Evolutionary conservation across 2,888 invertebrate species (phyloP), one percentile per base, ranked within the genome.

Genomic region (Phalera bucephala): DNA sequence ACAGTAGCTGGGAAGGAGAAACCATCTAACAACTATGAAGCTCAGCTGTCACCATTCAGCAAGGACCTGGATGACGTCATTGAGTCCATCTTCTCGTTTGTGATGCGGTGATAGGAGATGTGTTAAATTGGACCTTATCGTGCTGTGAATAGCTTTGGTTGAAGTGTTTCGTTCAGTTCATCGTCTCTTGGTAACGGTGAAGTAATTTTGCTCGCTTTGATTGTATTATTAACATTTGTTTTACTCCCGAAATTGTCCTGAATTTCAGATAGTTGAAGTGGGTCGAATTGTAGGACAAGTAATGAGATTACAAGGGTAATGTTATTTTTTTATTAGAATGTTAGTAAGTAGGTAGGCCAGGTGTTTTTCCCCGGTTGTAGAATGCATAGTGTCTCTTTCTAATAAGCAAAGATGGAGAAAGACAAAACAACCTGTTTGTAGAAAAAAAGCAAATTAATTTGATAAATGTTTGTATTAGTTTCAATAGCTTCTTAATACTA

Each of bases 31-130:
- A 68, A 69, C 1, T 80, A 79, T 49, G 88, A 85, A 54, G 79
- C 80, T 3, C 88, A 88, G 39, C 68, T 88, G 11, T 89, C 88
- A 0, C 88, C 88, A 0, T 88, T 89, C 69, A 86, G 85, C 69
- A 86, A 81, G 49, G 84, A 87, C 17, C 49, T 89, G 70, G 88
- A 89, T 58, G 88, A 87, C 46, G 82, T 88, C 40, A 84, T 89
- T 41, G 88, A 89, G 37, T 85, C 86, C 0, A 82, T 89, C 59
- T 89, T 89, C 65, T 70, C 80, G 6, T 89, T 89, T 44, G 88
- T 87, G 38, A 87, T 86, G 84, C 88, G 88, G 40, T 88, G 88
- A 82, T 40, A 34, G 28, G 17, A 10, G 8, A 22, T 38, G 52
- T 54, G 51, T 28, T 23, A 33, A 23, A 33, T 42, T 44, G 60